Conservation (phyloP, 2,113 vertebrate species). For the Melanocharis versteri region DNA sequence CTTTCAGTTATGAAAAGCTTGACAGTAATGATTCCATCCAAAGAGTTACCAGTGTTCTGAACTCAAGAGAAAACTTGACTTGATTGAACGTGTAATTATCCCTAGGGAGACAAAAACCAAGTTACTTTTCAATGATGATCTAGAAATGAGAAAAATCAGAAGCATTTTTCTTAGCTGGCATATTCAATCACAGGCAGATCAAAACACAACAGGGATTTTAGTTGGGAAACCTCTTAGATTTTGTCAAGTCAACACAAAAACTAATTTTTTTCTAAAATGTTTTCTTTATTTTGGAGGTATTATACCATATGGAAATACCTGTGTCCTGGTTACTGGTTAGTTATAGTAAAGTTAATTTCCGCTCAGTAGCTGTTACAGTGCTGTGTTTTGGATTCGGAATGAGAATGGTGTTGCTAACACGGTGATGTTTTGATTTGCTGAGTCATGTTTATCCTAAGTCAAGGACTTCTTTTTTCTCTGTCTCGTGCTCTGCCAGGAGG, state of each 20-base stretch:
- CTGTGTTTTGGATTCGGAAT: background rate
- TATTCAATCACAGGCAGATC: background rate
- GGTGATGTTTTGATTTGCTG: background rate
- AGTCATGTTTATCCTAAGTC: background rate
- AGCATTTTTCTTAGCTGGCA: background rate
- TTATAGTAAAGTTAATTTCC: background rate
- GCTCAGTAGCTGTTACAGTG: background rate
- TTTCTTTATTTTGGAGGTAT: background rate
- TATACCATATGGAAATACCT: background rate
- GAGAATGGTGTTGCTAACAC: background rate
- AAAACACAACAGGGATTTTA: background rate
- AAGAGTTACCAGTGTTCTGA: background rate
- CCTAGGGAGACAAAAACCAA: background rate
- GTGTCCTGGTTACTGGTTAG: background rate
- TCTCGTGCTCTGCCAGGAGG: too few relatives aligned
- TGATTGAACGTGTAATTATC: background rate
- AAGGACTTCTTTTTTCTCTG: background rate
- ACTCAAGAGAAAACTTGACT: background rate
- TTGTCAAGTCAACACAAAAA: background rate
- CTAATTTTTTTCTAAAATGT: background rate
- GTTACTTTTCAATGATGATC: background rate
- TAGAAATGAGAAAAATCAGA: background rate
- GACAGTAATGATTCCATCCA: background rate
- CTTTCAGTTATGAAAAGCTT: background rate
- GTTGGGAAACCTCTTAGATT: background rate